Conservation (phyloP, 2,888 invertebrate species). For the Caenorhabditis japonica region DNA sequence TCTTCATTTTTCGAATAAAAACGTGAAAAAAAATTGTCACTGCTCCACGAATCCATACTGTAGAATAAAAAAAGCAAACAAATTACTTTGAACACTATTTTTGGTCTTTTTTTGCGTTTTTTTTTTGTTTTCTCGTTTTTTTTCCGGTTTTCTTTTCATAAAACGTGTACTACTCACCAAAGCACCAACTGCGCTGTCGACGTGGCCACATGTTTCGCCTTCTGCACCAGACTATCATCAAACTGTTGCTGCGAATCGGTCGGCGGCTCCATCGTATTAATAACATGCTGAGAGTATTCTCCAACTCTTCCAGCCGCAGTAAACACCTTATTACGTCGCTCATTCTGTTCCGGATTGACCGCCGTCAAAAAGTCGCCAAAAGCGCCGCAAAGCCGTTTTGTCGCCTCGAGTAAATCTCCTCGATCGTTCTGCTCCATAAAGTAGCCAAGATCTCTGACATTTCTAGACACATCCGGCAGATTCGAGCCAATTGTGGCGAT, state of each 20-base stretch:
- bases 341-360: constrained; percentile 91
- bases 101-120: too few species aligned
- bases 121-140: too few species aligned
- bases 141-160: too few species aligned
- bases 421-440: constrained; percentile 85
- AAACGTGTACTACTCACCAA: constrained; percentile 49
- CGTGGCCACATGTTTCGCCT: constrained; percentile 97
- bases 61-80: too few species aligned
- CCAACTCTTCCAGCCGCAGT: constrained; percentile 96
- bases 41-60: too few species aligned
- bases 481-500: constrained; percentile 97
- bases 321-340: constrained; percentile 82
- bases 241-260: constrained; percentile 80
- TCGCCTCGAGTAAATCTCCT: constrained; percentile 83
- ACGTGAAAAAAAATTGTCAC: too few species aligned
- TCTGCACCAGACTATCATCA: constrained; percentile 88
- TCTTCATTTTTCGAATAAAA: too few species aligned
- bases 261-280: constrained; percentile 92
- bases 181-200: constrained; percentile 95
- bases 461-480: constrained; percentile 91
- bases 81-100: too few species aligned
- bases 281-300: constrained; percentile 87
- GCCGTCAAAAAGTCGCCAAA: constrained; percentile 92
- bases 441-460: constrained; percentile 94
- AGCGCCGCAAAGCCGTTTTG: constrained; percentile 90